Evolutionary conservation across 1,140 invertebrate genomes (phyloP).

Genomic region (Drosophila burlai): DNA sequence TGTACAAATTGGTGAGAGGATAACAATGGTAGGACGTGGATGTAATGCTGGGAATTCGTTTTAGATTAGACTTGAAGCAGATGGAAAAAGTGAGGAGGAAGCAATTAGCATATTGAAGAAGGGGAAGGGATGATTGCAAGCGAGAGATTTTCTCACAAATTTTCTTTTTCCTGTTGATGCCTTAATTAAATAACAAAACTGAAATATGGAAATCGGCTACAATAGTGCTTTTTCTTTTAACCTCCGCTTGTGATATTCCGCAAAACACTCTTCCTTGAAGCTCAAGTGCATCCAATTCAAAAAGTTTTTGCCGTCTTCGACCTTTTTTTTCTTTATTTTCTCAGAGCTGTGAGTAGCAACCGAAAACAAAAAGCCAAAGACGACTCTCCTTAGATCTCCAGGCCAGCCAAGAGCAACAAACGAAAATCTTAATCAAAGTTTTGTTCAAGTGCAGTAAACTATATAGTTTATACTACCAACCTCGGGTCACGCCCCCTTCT

Average conservation of each 20-base stretch:
- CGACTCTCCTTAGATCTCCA: not conserved
- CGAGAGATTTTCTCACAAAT: not conserved
- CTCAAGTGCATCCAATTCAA: conserved; percentile 57
- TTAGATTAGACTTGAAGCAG: conserved; percentile 6
- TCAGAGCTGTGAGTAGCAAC: conserved; percentile 26
- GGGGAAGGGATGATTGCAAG: not conserved
- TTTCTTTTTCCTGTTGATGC: not conserved
- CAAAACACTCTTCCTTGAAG: conserved; percentile 20
- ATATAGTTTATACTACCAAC: conserved; percentile 66
- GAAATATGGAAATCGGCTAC: not conserved
- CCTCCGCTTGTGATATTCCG: not conserved
- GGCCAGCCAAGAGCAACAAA: conserved; percentile 62
- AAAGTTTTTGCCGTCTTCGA: conserved; percentile 43
- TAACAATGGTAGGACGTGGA: conserved; percentile 7
- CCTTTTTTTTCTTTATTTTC: not conserved
- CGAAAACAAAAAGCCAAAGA: conserved; percentile 38
- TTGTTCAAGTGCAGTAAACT: conserved; percentile 80
- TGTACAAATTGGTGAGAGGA: conserved; percentile 6
- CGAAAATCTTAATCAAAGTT: conserved; percentile 83
- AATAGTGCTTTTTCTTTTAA: no score
- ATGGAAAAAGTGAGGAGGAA: not conserved
- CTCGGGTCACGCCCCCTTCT: conserved; percentile 4
- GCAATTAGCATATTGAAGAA: conserved; percentile 8
- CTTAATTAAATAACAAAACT: not conserved
- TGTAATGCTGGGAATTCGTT: conserved; percentile 8